Evolutionary conservation across 2,113 vertebrate species (phyloP).

Genomic region (Tor tambroides): DNA sequence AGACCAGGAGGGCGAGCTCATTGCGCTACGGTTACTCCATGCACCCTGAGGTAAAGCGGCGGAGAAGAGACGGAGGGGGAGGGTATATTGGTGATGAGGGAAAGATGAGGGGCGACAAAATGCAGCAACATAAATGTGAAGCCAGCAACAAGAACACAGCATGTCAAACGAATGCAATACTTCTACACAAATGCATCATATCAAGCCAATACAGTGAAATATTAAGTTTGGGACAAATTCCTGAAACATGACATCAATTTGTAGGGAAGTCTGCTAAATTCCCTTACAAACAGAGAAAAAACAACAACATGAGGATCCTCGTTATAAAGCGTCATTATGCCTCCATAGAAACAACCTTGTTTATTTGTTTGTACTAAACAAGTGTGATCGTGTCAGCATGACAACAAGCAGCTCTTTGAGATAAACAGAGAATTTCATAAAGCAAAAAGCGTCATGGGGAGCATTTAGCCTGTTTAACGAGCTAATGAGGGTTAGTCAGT

Average conservation of each 20-base stretch:
- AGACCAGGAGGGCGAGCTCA: slow-evolving; percentile 94
- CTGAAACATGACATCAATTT: slow-evolving; percentile 33
- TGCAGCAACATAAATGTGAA: slow-evolving; percentile 81
- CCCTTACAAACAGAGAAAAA: not conserved
- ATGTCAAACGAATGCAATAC: slow-evolving; percentile 39
- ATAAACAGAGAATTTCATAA: slow-evolving; percentile 43
- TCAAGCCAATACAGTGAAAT: not conserved
- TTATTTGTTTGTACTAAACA: slow-evolving; percentile 56
- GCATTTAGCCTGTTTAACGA: slow-evolving; percentile 52
- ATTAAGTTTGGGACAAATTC: slow-evolving; percentile 50
- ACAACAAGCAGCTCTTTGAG: slow-evolving; percentile 22
- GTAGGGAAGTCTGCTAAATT: slow-evolving; percentile 10
- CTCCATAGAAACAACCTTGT: slow-evolving; percentile 45
- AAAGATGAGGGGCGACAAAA: slow-evolving; percentile 80
- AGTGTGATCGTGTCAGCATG: slow-evolving; percentile 54
- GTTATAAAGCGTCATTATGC: slow-evolving; percentile 1
- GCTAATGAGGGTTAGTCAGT: slow-evolving; percentile 43
- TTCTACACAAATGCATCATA: slow-evolving; percentile 32
- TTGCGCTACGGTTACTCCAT: slow-evolving; percentile 91
- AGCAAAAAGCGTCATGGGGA: slow-evolving; percentile 37
- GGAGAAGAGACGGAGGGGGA: slow-evolving; percentile 73
- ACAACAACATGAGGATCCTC: not conserved
- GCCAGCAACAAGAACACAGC: slow-evolving; percentile 68
- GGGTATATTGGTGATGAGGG: slow-evolving; percentile 50
- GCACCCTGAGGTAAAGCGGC: slow-evolving; percentile 87